These are phyloP conservation scores for Nebria brevicollis DNA, from an alignment of 2,888 invertebrate genomes.

Conservation along the genomic window DNA sequence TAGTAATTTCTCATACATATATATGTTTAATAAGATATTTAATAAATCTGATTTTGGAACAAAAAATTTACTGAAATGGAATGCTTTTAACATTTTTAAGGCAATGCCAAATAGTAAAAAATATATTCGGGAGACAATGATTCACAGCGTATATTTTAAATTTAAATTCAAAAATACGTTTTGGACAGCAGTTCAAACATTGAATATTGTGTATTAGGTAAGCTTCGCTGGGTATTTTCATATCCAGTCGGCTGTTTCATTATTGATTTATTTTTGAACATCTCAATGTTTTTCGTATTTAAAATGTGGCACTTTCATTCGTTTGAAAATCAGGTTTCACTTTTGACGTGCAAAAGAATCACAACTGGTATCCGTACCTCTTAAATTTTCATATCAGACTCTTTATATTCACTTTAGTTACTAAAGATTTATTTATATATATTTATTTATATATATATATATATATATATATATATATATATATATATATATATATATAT, in stretches of 20 bases:
- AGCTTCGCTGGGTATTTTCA: background rate
- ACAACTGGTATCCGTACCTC: background rate
- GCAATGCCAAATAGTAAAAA: background rate
- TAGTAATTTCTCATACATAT: background rate
- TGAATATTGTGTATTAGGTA: background rate
- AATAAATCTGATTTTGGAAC: background rate
- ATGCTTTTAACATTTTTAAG: background rate
- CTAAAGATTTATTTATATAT: too few species aligned
- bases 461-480: too few species aligned
- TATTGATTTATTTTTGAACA: constrained; percentile 1
- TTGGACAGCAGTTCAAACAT: background rate
- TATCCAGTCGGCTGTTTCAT: background rate
- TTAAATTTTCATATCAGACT: background rate
- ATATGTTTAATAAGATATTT: background rate
- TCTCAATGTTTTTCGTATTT: background rate
- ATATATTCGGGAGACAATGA: background rate
- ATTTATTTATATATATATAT: too few species aligned
- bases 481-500: too few species aligned
- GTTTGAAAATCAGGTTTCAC: background rate
- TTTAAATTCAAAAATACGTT: constrained; percentile 1
- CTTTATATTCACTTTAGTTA: too few species aligned
- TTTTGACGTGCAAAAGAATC: background rate
- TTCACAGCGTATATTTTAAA: background rate
- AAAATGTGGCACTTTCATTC: background rate
- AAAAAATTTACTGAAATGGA: background rate